Evolutionary conservation across 2,888 invertebrate genomes (phyloP), one percentile per base, ranked within the genome.

Genomic region (Acleris emargana): DNA sequence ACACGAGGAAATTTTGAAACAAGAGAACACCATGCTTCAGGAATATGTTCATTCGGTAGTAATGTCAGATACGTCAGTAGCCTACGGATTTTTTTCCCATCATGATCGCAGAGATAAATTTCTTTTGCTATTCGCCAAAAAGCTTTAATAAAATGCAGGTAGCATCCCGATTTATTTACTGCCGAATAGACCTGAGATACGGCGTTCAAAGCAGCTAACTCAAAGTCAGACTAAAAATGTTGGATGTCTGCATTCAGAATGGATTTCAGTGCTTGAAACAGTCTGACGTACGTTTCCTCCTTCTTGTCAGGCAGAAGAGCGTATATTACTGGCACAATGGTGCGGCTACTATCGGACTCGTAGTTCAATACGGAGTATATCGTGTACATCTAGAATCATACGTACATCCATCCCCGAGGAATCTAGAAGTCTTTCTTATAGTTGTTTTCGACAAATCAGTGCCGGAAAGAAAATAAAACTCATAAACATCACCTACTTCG

Each of bases 291-390:
- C 6, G 43, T 60, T 28, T 51, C 3, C 25, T 60, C 59, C 25
- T 60, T 6, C 18, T 60, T 52, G 52, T 60, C 7, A 25, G 59
- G 43, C 43, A 52, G 43, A 16, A 60, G 59, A 43, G 59, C 59
- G 18, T 60, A 52, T 25, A 60, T 60, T 11, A 51, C 59, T 51
- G 59, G 59, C 51, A 59, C 59, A 13, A 49, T 58, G n/a, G 38
- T 45, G 58, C 58, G 38, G 38, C 49, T 32, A 58, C 49, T 58
- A n/a, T 58, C 58, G 20, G 49, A 49, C 13, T 58, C 49, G 20
- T 49, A 58, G 13, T n/a, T n/a, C n/a, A n/a, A n/a, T n/a, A n/a
- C n/a, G n/a, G n/a, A n/a, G n/a, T n/a, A n/a, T n/a, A n/a, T n/a
- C n/a, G n/a, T n/a, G n/a, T n/a, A n/a, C n/a, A n/a, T n/a, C n/a